A percentile compares a stretch with the other conserved stretches of the same genome.
Conservation (phyloP, 2,797 vertebrate genomes). For the Poeciliopsis gracilis region DNA sequence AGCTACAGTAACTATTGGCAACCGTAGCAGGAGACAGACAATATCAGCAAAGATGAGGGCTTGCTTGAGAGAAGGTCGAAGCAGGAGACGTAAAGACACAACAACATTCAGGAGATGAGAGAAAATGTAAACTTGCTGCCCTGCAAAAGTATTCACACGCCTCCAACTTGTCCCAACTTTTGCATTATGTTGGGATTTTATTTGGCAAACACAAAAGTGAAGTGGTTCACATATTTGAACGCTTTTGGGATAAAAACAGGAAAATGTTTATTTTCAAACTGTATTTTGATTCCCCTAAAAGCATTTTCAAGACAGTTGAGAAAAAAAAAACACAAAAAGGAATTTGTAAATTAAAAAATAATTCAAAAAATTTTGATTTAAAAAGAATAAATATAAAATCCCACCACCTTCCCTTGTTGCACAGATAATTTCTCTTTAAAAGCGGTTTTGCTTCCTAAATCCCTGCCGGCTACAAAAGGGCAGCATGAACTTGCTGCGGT, state of each 20-base stretch:
- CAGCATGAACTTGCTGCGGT: constrained; percentile 62
- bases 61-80: constrained; percentile 65
- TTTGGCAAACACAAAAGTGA: neutral
- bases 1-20: constrained; percentile 81
- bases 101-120: constrained; percentile 29
- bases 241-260: neutral
- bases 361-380: no score
- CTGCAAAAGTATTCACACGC: neutral
- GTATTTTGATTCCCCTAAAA: neutral
- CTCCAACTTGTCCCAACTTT: neutral
- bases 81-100: constrained; percentile 21
- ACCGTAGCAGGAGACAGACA: constrained; percentile 66
- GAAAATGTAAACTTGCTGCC: neutral
- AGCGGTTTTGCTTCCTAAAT: neutral
- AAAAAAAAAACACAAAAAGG: neutral
- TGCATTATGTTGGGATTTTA: neutral
- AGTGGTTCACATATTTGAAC: neutral
- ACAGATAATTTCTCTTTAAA: constrained; percentile 50
- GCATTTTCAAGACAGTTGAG: neutral
- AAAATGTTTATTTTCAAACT: neutral
- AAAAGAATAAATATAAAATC: neutral
- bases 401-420: constrained; percentile 27
- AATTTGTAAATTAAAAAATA: neutral
- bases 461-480: constrained; percentile 39
- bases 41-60: constrained; percentile 76